Conservation (phyloP, 2,113 vertebrate genomes). For the Mesoclemmys tuberculata region DNA sequence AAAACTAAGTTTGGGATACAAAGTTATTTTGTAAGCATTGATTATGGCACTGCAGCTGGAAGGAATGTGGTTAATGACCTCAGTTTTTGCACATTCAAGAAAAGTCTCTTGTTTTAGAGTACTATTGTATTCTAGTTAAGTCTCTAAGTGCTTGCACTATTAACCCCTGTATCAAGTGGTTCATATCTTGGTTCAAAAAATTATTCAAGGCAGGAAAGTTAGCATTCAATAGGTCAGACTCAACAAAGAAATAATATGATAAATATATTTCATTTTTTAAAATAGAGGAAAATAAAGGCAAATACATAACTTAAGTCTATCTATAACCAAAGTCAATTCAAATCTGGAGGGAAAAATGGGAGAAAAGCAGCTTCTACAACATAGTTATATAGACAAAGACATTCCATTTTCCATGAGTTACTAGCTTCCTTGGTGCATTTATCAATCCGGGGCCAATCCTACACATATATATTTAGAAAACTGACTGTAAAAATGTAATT, state of each 20-base stretch:
- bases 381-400: too few relatives aligned
- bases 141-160: background rate
- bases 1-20: background rate
- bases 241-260: background rate
- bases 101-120: background rate
- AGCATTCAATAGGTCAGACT: background rate
- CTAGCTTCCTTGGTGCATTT: rapidly evolving
- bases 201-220: background rate
- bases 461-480: background rate
- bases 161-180: background rate
- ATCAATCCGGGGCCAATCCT: too few relatives aligned
- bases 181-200: background rate
- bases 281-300: background rate
- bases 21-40: background rate
- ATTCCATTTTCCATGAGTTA: rapidly evolving
- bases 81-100: background rate
- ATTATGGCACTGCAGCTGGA: background rate
- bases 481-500: rapidly evolving
- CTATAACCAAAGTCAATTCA: background rate
- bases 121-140: background rate
- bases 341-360: background rate
- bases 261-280: background rate
- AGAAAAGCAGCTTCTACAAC: background rate
- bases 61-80: background rate
- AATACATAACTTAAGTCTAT: background rate